Evolutionary conservation across 2,888 invertebrate genomes (phyloP).

Genomic region (Hanleya hanleyi): DNA sequence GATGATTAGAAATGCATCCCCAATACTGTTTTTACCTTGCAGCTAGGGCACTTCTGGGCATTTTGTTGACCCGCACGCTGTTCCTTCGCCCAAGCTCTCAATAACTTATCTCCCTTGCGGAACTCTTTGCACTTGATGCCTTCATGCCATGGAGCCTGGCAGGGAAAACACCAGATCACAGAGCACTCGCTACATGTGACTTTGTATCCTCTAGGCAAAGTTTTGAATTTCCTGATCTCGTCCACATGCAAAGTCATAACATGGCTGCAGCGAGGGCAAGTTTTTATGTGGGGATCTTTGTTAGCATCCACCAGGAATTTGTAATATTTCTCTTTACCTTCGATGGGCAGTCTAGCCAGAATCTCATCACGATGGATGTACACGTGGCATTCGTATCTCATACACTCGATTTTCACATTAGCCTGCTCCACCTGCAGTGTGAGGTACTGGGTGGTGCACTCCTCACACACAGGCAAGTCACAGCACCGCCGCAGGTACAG

Average conservation of each 20-base stretch:
- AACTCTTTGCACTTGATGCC: constrained; percentile 71
- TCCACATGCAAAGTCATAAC: constrained; percentile 41
- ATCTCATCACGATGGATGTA: constrained; percentile 71
- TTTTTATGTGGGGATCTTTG: constrained; percentile 69
- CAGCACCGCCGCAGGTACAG: constrained; percentile 69
- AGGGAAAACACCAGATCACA: constrained; percentile 73
- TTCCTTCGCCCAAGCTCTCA: constrained; percentile 73
- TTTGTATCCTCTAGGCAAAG: constrained; percentile 33
- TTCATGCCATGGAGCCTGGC: constrained; percentile 73
- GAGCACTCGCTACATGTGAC: constrained; percentile 69
- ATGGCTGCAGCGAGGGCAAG: constrained; percentile 72
- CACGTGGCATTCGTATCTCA: constrained; percentile 58
- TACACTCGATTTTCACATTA: constrained; percentile 68
- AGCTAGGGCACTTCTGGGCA: constrained; percentile 74
- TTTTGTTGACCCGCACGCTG: constrained; percentile 70
- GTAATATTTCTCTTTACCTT: constrained; percentile 67
- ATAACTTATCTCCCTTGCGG: constrained; percentile 70
- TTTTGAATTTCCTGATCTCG: neutral
- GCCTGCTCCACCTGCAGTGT: constrained; percentile 61
- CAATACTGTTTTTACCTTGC: constrained; percentile 71
- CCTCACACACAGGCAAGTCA: constrained; percentile 64
- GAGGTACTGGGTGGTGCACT: constrained; percentile 67
- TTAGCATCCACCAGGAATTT: constrained; percentile 70
- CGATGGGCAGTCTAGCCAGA: constrained; percentile 55
- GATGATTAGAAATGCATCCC: too few relatives aligned